These are phyloP conservation scores for Epinotia demarniana DNA, from an alignment of 2,888 invertebrate genomes.

Conservation along the genomic window DNA sequence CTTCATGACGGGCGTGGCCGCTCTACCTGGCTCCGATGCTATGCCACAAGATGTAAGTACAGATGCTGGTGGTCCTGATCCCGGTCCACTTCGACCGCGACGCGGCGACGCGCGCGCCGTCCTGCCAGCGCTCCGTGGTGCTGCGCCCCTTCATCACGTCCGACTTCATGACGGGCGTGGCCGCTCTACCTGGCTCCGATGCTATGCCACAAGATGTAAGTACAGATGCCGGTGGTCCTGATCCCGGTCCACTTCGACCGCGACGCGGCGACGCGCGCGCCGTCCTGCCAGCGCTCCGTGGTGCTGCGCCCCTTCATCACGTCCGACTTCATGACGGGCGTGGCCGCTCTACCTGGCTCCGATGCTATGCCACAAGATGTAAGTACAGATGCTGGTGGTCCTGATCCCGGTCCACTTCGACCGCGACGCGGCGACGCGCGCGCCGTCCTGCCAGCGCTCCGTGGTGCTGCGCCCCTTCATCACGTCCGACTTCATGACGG, in stretches of 20 bases:
- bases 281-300: constrained; percentile 97
- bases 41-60: no score
- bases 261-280: constrained; percentile 92
- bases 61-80: constrained; percentile 98
- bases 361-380: constrained; percentile 93
- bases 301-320: constrained; percentile 98
- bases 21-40: constrained; percentile 93
- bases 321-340: constrained; percentile 99
- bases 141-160: constrained; percentile 97
- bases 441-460: constrained; percentile 97
- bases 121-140: constrained; percentile 97
- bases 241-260: constrained; percentile 99
- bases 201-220: constrained; percentile 94
- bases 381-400: constrained; percentile 99
- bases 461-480: constrained; percentile 98
- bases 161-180: constrained; percentile 99
- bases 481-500: constrained; percentile 99
- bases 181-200: constrained; percentile 94
- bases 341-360: constrained; percentile 95
- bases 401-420: constrained; percentile 98
- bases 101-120: constrained; percentile 92
- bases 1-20: constrained; percentile 99
- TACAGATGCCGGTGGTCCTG: constrained; percentile 98
- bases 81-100: constrained; percentile 99
- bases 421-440: constrained; percentile 93